Evolutionary conservation across 2,113 vertebrate species (phyloP), one percentile per base, ranked within the genome.

Genomic region (Nycticebus coucang): DNA sequence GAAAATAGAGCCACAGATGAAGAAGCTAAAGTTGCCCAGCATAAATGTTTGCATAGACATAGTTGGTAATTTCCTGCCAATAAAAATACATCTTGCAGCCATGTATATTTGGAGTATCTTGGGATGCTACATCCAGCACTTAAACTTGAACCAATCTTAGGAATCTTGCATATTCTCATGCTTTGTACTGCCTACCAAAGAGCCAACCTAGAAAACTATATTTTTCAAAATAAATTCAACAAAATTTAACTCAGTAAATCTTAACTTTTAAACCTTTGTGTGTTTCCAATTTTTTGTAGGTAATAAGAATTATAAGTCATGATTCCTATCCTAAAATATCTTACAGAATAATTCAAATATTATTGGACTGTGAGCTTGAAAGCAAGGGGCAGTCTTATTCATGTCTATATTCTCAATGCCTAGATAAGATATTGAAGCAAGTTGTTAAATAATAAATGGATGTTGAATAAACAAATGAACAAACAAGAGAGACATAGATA

Each of bases 201-300:
- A 94, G 17, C 0, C 19, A 96, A 93, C 33, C 26, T 22, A 55
- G 28, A 75, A 78, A 71, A 55, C 4, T 80, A 4, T 75, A 71
- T 79, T 89, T 79, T 87, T 87, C n/a, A 94, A 41, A 74, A 22
- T 45, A 95, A 91, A 86, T 79, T 85, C 28, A 80, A 87, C 3
- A 5, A 91, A 91, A 95, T 62, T 75, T 59, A 87, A 72, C 68
- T 66, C 37, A 71, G 13, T 66, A 83, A 86, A 41, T 59, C 17
- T 87, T 79, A 74, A 37, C 5, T 79, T 37, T 55, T 5, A n/a
- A 37, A 57, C 12, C 0, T 30, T 50, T 50, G 45, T 50, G 4
- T 33, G 1, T 77, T 92, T 95, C 13, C 33, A 88, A 12, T 64
- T 93, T 89, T 55, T 79, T 45, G 21, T 94, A 66, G 35, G 12